Conservation (phyloP, 2,797 vertebrate genomes). For the Astyanax mexicanus region DNA sequence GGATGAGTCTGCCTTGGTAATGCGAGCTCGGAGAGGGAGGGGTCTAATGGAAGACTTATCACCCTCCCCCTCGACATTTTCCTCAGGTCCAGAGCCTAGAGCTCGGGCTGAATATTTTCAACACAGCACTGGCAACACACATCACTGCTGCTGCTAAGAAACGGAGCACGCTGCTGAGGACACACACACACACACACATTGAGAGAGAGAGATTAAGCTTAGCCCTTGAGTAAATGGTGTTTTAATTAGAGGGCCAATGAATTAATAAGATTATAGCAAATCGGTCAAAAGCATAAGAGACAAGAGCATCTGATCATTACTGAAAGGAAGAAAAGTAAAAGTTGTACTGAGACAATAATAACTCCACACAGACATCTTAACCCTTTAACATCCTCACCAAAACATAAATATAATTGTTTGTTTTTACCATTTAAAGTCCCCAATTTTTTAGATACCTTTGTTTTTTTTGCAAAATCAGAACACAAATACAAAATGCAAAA, state of each 20-base stretch:
- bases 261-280: background rate
- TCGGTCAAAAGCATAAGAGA: background rate
- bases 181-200: background rate
- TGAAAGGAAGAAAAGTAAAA: background rate
- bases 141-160: slow-evolving; percentile 6
- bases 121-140: background rate
- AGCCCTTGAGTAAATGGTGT: background rate
- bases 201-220: slow-evolving; percentile 1
- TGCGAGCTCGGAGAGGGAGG: slow-evolving; percentile 31
- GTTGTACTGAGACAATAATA: background rate
- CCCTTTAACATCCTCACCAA: no score
- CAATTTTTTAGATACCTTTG: no score
- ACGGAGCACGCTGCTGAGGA: background rate
- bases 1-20: slow-evolving; percentile 33
- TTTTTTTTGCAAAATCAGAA: no score
- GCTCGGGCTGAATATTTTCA: background rate
- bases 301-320: background rate
- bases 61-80: slow-evolving; percentile 25
- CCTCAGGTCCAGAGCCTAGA: slow-evolving; percentile 1
- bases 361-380: no score
- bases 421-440: no score
- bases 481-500: no score
- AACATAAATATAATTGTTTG: no score
- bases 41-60: slow-evolving; percentile 24
- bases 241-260: background rate